Conservation (phyloP, 2,888 invertebrate species). For the Norana najaformis region DNA sequence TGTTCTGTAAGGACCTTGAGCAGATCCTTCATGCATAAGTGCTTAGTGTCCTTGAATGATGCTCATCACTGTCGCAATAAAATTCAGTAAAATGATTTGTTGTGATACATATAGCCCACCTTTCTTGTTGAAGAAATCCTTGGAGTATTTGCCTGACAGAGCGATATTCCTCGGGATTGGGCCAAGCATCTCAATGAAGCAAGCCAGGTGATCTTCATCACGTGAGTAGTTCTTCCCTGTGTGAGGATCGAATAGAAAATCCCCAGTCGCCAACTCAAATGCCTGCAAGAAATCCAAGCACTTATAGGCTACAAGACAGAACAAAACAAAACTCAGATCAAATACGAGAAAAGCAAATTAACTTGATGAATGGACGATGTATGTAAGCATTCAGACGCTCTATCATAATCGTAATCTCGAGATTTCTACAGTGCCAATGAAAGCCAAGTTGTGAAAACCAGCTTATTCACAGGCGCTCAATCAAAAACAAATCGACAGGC, state of each 20-base stretch:
- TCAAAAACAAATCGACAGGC: too few relatives aligned
- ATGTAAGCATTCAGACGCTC: background rate
- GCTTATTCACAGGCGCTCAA: too few relatives aligned
- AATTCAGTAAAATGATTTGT: too few relatives aligned
- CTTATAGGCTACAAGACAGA: background rate
- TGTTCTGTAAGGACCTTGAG: too few relatives aligned
- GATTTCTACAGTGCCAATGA: too few relatives aligned
- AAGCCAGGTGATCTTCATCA: slow-evolving; percentile 98
- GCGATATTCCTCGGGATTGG: slow-evolving; percentile 75
- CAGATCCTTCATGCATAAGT: too few relatives aligned
- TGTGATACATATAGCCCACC: background rate
- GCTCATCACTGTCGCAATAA: background rate
- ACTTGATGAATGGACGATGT: background rate
- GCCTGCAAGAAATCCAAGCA: slow-evolving; percentile 66
- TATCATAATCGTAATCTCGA: too few relatives aligned
- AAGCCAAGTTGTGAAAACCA: too few relatives aligned
- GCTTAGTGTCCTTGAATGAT: background rate
- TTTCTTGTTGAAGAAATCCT: slow-evolving; percentile 22
- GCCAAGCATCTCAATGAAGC: slow-evolving; percentile 96
- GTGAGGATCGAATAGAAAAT: slow-evolving; percentile 98
- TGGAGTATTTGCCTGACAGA: background rate
- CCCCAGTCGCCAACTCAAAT: slow-evolving; percentile 98
- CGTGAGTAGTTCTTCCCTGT: slow-evolving; percentile 93
- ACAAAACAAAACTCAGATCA: background rate
- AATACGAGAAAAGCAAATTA: background rate